Evolutionary conservation across 2,113 vertebrate species (phyloP), one percentile per base, ranked within the genome.

Genomic region (Colinus virginianus): DNA sequence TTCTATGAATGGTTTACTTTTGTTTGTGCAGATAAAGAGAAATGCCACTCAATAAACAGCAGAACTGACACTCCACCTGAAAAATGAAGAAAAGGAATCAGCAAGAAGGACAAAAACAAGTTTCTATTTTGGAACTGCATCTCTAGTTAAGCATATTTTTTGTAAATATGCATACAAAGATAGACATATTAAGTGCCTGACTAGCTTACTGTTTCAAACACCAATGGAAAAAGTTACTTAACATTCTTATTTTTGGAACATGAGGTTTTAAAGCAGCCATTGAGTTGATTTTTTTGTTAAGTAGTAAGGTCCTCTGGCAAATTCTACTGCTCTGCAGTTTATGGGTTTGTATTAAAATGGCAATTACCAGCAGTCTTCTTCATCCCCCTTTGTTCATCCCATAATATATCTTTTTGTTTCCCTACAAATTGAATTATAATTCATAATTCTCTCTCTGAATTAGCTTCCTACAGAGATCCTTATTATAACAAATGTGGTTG

Each of bases 391-490:
- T 80, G 56, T 62, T 95, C 26, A 51, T 20, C 11, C 16, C 51
- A 15, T 51, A 64, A 48, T 75, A 22, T 8, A 56, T 87, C 53
- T 93, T 96, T 83, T 53, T 95, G 42, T 93, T 95, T 92, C 49
- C 82, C 21, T 43, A 91, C 42, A 96, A 94, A 97, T 97, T 95
- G 83, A 97, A 94, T 96, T 94, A 87, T 53, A 90, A 96, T 97
- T 96, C 61, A 87, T 96, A 86, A 90, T 91, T 90, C 19, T 93
- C 19, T 59, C 26, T 92, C 82, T 88, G 77, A 97, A 95, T 96
- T 91, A 95, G 67, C 66, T 96, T 93, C 88, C 82, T 69, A 93
- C 81, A 91, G 93, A 93, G 90, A 95, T 43, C 22, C 74, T 96
- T 93, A 94, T 85, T 92, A 84, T 84, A 93, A 94, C 67, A 96